Evolutionary conservation across 2,113 vertebrate genomes (phyloP).

Genomic region (Telmatochromis bifrenatus): DNA sequence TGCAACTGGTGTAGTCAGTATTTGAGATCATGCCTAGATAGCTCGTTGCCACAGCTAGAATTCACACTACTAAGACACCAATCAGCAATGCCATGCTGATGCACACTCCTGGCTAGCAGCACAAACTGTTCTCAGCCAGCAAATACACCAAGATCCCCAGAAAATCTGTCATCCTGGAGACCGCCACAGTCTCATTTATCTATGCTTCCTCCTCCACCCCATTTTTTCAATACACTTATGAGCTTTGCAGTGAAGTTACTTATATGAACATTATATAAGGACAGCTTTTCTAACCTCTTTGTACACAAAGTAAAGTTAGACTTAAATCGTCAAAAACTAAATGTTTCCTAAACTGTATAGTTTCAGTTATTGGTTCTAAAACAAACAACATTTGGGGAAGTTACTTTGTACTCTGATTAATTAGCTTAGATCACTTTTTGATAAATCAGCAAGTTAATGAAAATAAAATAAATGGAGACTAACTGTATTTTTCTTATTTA

Average conservation of each 20-base stretch:
- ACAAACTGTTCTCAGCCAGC: constrained; percentile 16
- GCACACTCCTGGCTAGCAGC: constrained; percentile 12
- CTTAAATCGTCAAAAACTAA: background rate
- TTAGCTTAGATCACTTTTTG: background rate
- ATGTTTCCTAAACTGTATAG: background rate
- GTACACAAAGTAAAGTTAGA: background rate
- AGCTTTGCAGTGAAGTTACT: background rate
- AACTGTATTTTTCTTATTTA: background rate
- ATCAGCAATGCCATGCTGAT: constrained; percentile 34
- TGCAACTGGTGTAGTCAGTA: background rate
- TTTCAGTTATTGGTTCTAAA: background rate
- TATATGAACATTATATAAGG: background rate
- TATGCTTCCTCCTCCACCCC: background rate
- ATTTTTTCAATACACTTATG: background rate
- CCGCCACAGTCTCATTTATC: background rate
- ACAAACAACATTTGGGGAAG: background rate
- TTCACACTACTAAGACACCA: constrained; percentile 16
- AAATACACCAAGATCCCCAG: constrained; percentile 26
- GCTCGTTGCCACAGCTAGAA: background rate
- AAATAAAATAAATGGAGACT: background rate
- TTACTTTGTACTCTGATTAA: background rate
- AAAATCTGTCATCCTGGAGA: constrained; percentile 31
- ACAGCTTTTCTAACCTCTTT: background rate
- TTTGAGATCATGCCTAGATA: background rate
- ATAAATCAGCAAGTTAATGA: background rate